Evolutionary conservation across 2,113 vertebrate species (phyloP).

Genomic region (Oxyura jamaicensis): DNA sequence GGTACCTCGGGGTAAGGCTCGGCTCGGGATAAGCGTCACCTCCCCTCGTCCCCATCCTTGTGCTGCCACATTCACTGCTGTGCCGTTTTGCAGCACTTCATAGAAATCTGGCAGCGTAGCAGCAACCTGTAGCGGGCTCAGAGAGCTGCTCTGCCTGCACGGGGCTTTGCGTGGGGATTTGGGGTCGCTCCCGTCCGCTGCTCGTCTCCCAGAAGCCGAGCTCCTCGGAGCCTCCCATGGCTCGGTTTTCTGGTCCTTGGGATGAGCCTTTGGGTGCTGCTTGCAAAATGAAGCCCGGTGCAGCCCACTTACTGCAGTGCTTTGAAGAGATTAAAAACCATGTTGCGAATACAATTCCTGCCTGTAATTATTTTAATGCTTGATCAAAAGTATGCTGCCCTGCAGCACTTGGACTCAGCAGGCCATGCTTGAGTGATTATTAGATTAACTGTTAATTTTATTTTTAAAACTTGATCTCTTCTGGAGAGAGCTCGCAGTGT

Average conservation of each 20-base stretch:
- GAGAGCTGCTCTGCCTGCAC: neutral
- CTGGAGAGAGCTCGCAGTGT: neutral
- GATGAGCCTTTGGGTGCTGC: neutral
- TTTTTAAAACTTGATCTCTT: slow-evolving; percentile 31
- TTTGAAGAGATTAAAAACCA: neutral
- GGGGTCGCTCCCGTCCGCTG: neutral
- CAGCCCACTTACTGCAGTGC: neutral
- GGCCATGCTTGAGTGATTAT: slow-evolving; percentile 39
- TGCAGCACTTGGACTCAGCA: slow-evolving; percentile 28
- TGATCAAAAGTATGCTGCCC: slow-evolving; percentile 50
- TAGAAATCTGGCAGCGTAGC: neutral
- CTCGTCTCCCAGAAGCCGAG: neutral
- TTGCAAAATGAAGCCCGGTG: neutral
- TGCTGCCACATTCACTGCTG: neutral
- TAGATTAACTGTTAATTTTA: slow-evolving; percentile 60
- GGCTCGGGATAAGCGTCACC: neutral
- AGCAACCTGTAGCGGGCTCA: neutral
- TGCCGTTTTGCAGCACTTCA: neutral
- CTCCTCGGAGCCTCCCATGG: neutral
- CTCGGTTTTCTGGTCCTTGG: neutral
- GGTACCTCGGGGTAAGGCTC: slow-evolving; percentile 90
- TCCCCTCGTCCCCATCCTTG: accelerated
- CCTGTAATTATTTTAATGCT: slow-evolving; percentile 56
- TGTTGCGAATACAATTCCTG: neutral
- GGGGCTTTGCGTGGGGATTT: neutral